These are phyloP conservation scores for Spilarctia lutea DNA, from an alignment of 2,888 invertebrate genomes.

Conservation along the genomic window DNA sequence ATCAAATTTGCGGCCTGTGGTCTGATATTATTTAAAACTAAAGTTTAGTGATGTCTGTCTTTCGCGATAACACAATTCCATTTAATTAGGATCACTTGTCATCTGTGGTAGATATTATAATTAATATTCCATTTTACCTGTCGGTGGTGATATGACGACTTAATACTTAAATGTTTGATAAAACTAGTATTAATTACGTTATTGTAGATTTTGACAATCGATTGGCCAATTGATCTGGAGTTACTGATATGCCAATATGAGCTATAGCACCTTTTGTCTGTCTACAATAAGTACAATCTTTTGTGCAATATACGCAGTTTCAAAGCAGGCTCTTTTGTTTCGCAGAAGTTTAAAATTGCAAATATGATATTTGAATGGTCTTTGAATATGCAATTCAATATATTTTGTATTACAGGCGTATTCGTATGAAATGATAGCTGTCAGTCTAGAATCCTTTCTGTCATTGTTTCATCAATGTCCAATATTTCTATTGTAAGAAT, in stretches of 20 bases:
- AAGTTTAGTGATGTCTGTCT: neutral
- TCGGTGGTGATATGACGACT: neutral
- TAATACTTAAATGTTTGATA: neutral
- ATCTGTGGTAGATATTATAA: neutral
- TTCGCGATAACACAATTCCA: neutral
- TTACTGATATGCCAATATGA: too few species aligned
- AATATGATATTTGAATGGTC: neutral
- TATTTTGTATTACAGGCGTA: neutral
- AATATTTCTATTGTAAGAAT: too few species aligned
- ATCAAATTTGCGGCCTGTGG: neutral
- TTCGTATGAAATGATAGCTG: neutral
- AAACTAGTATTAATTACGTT: too few species aligned
- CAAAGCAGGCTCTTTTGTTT: neutral
- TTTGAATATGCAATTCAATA: neutral
- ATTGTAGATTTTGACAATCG: too few species aligned
- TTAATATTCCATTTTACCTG: neutral
- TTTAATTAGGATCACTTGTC: neutral
- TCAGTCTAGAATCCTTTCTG: neutral
- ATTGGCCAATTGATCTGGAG: too few species aligned
- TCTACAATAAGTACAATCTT: neutral
- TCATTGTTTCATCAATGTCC: neutral
- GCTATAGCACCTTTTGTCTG: neutral
- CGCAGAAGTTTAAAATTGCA: neutral
- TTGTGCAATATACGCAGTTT: neutral
- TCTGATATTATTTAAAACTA: neutral